These are phyloP conservation scores for Halichondria panicea DNA, from an alignment of 37 sponge, comb jelly and placozoan genomes.

Conservation along the genomic window DNA sequence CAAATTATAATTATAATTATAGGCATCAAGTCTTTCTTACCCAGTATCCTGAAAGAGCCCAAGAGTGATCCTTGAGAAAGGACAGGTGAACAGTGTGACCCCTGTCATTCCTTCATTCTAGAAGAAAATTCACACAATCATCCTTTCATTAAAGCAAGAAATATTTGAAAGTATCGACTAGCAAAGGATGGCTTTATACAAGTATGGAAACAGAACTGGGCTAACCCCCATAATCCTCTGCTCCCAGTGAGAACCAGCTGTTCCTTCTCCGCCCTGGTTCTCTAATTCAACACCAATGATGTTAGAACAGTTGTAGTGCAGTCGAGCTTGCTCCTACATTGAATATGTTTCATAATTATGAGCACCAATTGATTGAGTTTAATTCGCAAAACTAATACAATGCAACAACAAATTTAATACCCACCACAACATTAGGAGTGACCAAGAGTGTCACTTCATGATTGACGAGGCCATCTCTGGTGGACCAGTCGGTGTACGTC, in stretches of 20 bases:
- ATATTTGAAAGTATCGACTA: too few species aligned
- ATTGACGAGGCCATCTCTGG: not conserved
- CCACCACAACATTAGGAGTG: conserved; percentile 64
- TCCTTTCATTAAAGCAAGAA: not conserved
- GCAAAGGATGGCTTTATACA: too few species aligned
- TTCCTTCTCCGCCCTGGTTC: conserved; percentile 82
- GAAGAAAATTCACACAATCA: not conserved
- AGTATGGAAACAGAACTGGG: not conserved
- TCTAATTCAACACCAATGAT: conserved; percentile 81
- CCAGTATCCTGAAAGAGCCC: conserved; percentile 78
- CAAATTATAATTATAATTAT: too few species aligned
- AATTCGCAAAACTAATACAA: too few species aligned
- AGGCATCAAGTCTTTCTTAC: too few species aligned
- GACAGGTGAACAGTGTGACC: conserved; percentile 52
- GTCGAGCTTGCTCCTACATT: conserved; percentile 48
- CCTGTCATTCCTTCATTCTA: conserved; percentile 92
- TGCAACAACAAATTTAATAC: too few species aligned
- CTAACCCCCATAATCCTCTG: conserved; percentile 73
- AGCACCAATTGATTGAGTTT: too few species aligned
- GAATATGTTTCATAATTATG: too few species aligned
- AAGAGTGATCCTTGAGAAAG: conserved; percentile 64
- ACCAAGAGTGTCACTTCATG: conserved; percentile 48
- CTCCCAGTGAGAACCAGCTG: conserved; percentile 77
- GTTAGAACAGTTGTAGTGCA: conserved; percentile 66
- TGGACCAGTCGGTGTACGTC: conserved; percentile 44